Evolutionary conservation across 2,113 vertebrate species (phyloP).

Genomic region (Solenodon paradoxus): DNA sequence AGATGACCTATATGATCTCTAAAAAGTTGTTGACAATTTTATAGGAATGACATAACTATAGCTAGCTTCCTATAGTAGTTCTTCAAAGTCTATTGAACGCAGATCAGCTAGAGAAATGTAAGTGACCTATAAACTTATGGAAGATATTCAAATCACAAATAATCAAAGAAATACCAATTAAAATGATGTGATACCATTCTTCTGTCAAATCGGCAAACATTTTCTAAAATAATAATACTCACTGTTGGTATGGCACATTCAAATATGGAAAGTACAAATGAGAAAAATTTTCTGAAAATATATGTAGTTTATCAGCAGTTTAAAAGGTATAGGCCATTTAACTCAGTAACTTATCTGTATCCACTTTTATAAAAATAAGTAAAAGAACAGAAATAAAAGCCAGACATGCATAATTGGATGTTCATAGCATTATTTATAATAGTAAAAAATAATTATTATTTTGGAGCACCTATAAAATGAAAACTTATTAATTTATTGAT

Average conservation of each 20-base stretch:
- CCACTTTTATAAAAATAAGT: slow-evolving; percentile 35
- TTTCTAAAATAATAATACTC: slow-evolving; percentile 39
- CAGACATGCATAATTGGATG: not conserved
- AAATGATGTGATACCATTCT: slow-evolving; percentile 35
- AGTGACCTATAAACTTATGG: slow-evolving; percentile 1
- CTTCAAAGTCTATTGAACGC: slow-evolving; percentile 1
- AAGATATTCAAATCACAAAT: slow-evolving; percentile 41
- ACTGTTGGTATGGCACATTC: not conserved
- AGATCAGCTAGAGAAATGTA: not conserved
- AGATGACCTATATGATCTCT: not conserved
- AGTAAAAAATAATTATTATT: not conserved
- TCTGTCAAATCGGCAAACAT: not conserved
- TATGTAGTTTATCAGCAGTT: not conserved
- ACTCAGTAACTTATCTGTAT: slow-evolving; percentile 23
- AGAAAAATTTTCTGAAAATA: slow-evolving; percentile 48
- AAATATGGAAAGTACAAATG: slow-evolving; percentile 41
- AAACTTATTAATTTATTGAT: slow-evolving; percentile 37
- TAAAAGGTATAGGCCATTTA: not conserved
- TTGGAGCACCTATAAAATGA: not conserved
- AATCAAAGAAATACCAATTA: slow-evolving; percentile 36
- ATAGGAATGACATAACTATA: not conserved
- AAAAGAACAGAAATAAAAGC: slow-evolving; percentile 57
- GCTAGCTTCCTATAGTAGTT: not conserved
- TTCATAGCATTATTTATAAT: slow-evolving; percentile 11
- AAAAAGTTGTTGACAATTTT: slow-evolving; percentile 8